Evolutionary conservation across 2,888 invertebrate species (phyloP).

Genomic region (Xylota sylvarum): DNA sequence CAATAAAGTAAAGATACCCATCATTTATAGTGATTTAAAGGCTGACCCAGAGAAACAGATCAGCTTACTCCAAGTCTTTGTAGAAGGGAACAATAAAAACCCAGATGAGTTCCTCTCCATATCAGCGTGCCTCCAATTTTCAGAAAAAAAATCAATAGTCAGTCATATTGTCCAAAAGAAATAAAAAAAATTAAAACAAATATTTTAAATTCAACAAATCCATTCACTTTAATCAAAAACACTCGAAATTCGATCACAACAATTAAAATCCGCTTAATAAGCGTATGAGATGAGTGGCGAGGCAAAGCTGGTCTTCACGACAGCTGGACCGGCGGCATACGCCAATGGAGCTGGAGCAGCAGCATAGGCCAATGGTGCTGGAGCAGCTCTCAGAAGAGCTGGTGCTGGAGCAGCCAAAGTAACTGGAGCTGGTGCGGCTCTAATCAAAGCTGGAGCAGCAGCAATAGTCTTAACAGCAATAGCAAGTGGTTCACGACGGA

Average conservation of each 20-base stretch:
- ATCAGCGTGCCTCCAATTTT: too few relatives aligned
- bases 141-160: too few relatives aligned
- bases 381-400: constrained; percentile 78
- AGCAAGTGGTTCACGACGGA: constrained; percentile 83
- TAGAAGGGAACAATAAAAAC: too few relatives aligned
- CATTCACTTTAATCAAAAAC: constrained; percentile 42
- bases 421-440: constrained; percentile 45
- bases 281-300: constrained; percentile 83
- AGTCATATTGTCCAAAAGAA: neutral
- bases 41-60: too few relatives aligned
- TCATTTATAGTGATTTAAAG: too few relatives aligned
- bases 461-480: constrained; percentile 81
- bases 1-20: too few relatives aligned
- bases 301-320: constrained; percentile 82
- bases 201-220: constrained; percentile 27
- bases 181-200: neutral
- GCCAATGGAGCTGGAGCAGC: constrained; percentile 76
- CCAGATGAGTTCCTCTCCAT: too few relatives aligned
- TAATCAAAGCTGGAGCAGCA: constrained; percentile 76
- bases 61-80: too few relatives aligned
- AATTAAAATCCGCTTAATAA: constrained; percentile 79
- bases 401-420: constrained; percentile 78
- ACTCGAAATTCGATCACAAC: constrained; percentile 21
- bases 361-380: constrained; percentile 76
- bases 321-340: constrained; percentile 29